Conservation (phyloP, 1,140 invertebrate species). For the Caerostris darwini region DNA sequence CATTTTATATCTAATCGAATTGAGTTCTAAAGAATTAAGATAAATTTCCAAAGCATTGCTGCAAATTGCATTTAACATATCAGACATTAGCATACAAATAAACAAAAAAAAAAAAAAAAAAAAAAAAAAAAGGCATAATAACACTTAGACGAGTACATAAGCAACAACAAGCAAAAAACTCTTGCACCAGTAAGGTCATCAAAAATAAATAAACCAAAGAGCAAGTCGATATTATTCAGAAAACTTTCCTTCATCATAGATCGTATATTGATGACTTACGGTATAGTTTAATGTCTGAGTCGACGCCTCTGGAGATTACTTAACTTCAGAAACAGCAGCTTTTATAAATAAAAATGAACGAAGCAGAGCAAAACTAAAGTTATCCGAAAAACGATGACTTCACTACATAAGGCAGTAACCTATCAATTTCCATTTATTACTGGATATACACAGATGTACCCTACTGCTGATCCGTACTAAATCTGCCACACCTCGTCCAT, state of each 20-base stretch:
- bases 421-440: conserved; percentile 65
- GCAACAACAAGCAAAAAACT: neutral
- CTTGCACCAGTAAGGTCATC: conserved; percentile 6
- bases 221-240: neutral
- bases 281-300: conserved; percentile 34
- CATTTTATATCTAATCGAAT: too few species aligned
- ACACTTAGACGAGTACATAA: neutral
- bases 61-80: too few species aligned
- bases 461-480: conserved; percentile 42
- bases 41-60: too few species aligned
- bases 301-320: conserved; percentile 35
- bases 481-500: conserved; percentile 32
- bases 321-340: conserved; percentile 11
- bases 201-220: conserved; percentile 39
- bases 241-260: conserved; percentile 24
- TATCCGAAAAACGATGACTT: conserved; percentile 44
- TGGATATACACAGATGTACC: conserved; percentile 56
- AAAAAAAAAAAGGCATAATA: neutral
- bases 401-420: conserved; percentile 47
- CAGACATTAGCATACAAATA: too few species aligned
- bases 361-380: conserved; percentile 26
- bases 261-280: conserved; percentile 42
- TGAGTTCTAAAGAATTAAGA: too few species aligned
- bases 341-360: conserved; percentile 63
- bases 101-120: neutral